These are phyloP conservation scores for Eurystomus gularis DNA, from an alignment of 2,113 vertebrate genomes.

Conservation along the genomic window DNA sequence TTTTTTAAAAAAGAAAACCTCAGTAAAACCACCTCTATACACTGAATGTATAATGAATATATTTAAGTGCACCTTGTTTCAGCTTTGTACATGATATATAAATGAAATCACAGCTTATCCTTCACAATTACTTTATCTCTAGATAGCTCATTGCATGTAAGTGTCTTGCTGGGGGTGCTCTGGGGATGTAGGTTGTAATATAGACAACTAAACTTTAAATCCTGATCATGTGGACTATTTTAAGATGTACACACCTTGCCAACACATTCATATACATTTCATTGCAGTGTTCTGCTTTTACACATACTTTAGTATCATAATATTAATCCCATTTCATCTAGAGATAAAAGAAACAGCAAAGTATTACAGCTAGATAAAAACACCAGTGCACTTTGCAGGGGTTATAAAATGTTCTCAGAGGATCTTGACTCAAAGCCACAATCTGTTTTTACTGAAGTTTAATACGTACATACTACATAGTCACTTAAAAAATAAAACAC, in stretches of 20 bases:
- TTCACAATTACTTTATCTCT: neutral
- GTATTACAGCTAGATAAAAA: constrained; percentile 26
- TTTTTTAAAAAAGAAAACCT: neutral
- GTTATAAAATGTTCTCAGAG: constrained; percentile 36
- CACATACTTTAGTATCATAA: neutral
- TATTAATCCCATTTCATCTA: constrained; percentile 36
- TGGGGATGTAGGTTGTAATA: neutral
- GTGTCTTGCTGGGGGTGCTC: neutral
- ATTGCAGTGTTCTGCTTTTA: constrained; percentile 9
- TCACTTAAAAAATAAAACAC: neutral
- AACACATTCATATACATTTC: neutral
- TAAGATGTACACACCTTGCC: neutral
- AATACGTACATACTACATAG: neutral
- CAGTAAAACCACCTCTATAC: neutral
- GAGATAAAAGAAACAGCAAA: constrained; percentile 21
- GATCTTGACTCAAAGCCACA: constrained; percentile 19
- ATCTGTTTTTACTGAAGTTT: constrained; percentile 10
- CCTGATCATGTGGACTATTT: neutral
- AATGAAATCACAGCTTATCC: neutral
- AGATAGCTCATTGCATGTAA: neutral
- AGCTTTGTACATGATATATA: neutral
- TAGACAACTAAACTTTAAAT: neutral
- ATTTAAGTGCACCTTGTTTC: neutral
- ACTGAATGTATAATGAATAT: neutral
- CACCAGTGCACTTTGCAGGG: neutral